Percentiles rank a stretch among this genome's conserved stretches.
These are phyloP conservation scores for Drosophila phalerata DNA, from an alignment of 2,888 invertebrate species.

Conservation along the genomic window DNA sequence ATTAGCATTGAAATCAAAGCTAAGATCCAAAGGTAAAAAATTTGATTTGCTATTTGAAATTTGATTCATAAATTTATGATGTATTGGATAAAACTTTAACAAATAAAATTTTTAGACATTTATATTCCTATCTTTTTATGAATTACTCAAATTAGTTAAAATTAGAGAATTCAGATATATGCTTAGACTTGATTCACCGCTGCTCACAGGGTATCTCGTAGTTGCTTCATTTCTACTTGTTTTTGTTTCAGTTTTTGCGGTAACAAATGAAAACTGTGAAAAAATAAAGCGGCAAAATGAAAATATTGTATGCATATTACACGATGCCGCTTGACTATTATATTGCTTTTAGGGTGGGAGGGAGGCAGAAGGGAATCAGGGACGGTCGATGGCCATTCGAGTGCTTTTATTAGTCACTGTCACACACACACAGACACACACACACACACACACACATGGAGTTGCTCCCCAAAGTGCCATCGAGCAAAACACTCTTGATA, in stretches of 20 bases:
- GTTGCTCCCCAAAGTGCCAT: constrained; percentile 79
- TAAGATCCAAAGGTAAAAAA: too few relatives aligned
- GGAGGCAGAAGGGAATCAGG: neutral
- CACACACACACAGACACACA: constrained; percentile 36
- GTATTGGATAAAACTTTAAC: too few relatives aligned
- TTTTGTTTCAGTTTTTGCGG: constrained; percentile 58
- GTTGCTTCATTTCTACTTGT: neutral
- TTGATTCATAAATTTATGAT: too few relatives aligned
- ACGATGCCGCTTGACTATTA: constrained; percentile 73
- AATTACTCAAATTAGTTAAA: too few relatives aligned
- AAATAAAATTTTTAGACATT: too few relatives aligned
- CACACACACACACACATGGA: constrained; percentile 38
- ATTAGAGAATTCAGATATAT: neutral
- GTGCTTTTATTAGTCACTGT: constrained; percentile 77
- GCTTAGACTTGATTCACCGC: neutral
- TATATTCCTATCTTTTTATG: too few relatives aligned
- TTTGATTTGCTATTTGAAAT: too few relatives aligned
- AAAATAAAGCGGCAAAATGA: constrained; percentile 66
- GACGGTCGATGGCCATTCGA: constrained; percentile 39
- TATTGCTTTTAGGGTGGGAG: constrained; percentile 65
- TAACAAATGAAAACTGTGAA: constrained; percentile 77
- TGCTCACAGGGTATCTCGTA: neutral
- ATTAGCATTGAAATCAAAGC: too few relatives aligned
- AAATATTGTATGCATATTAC: constrained; percentile 78
- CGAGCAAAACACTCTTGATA: constrained; percentile 72